Percentiles rank a stretch among this genome's conserved stretches.
phyloP scores from a whole-genome alignment of 2,113 vertebrate species.

The Crypturellus undulatus region DNA sequence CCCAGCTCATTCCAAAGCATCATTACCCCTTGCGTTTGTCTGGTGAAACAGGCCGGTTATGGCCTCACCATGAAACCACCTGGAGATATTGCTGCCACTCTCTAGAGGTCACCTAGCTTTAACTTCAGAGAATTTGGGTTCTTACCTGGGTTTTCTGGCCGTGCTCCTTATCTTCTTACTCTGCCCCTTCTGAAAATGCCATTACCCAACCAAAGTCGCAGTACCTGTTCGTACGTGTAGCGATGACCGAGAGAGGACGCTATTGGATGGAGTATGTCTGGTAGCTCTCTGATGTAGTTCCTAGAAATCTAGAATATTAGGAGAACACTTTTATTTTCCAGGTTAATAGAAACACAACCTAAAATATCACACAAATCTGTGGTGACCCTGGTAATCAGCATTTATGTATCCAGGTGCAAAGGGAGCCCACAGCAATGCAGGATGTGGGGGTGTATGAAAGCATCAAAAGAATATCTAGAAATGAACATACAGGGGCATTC shows the following conservation, averaged over 20 bases:
- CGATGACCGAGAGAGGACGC: neutral
- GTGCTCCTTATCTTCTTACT: neutral
- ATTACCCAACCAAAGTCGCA: neutral
- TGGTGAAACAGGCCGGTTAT: neutral
- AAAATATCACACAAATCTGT: neutral
- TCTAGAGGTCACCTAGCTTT: neutral
- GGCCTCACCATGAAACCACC: neutral
- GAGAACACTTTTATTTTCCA: slow-evolving; percentile 4
- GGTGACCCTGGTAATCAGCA: slow-evolving; percentile 13
- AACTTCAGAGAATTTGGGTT: neutral
- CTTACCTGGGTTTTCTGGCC: neutral
- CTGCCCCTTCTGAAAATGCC: neutral
- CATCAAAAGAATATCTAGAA: no score
- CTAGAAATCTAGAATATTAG: neutral
- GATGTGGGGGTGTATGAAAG: neutral
- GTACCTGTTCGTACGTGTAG: neutral
- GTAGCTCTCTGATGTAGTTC: neutral
- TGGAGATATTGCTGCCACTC: neutral
- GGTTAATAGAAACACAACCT: slow-evolving; percentile 11
- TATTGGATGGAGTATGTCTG: neutral
- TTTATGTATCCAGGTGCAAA: slow-evolving; percentile 1
- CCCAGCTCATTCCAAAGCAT: neutral
- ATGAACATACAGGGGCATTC: no score
- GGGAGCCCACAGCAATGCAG: neutral
- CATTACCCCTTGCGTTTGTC: neutral